Conservation (phyloP, 2,797 vertebrate species). For the Malurus splendens region DNA sequence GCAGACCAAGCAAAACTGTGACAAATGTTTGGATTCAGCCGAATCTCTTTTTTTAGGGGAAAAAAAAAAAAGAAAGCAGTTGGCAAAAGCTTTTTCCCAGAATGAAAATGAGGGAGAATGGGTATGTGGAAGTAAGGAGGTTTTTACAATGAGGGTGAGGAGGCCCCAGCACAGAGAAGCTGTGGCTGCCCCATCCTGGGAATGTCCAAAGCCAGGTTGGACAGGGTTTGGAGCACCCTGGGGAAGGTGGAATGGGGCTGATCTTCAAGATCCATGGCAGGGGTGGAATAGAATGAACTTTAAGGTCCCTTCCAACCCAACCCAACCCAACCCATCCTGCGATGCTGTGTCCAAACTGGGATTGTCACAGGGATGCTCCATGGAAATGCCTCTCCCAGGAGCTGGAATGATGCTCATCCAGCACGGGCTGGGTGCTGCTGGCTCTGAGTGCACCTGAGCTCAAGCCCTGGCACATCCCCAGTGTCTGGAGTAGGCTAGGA, state of each 20-base stretch:
- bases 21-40: background rate
- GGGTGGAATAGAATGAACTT: accelerated
- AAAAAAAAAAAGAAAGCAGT: background rate
- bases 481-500: background rate
- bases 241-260: background rate
- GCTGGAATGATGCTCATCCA: background rate
- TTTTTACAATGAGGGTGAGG: background rate
- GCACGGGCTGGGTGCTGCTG: background rate
- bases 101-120: background rate
- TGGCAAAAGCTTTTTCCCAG: background rate
- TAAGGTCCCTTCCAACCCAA: background rate
- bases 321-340: background rate
- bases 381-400: background rate
- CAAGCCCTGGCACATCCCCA: accelerated
- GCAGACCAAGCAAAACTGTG: slow-evolving; percentile 22
- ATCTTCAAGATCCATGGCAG: background rate
- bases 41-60: background rate
- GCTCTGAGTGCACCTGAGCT: accelerated
- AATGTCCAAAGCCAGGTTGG: background rate
- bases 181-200: background rate
- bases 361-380: accelerated
- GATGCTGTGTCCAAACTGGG: background rate
- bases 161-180: background rate
- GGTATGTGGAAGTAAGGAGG: background rate
- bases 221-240: background rate